A percentile compares a stretch with the other conserved stretches of the same genome.
phyloP scores from a whole-genome alignment of 2,888 invertebrate genomes.

The Xiphydria camelus region DNA sequence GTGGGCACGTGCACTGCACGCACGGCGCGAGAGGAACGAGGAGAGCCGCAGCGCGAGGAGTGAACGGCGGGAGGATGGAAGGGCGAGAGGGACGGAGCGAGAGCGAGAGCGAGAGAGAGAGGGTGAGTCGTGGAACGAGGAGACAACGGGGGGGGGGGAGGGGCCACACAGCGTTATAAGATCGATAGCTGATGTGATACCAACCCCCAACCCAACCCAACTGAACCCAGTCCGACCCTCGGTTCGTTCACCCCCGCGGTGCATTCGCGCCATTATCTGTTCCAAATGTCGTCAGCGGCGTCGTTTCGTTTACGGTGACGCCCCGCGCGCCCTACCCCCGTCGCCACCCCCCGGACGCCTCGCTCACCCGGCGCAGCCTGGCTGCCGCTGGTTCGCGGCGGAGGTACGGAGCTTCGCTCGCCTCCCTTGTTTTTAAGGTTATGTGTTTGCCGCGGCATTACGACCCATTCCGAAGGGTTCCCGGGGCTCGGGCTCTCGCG shows the following conservation, averaged over 20 bases:
- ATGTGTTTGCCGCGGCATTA: constrained; percentile 50
- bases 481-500: constrained; percentile 31
- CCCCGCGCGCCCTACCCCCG: constrained; percentile 22
- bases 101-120: constrained; percentile 26
- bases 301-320: constrained; percentile 55
- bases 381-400: constrained; percentile 21
- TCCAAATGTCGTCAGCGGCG: constrained; percentile 57
- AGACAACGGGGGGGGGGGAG: constrained; percentile 44
- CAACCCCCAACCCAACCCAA: constrained; percentile 46
- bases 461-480: constrained; percentile 44
- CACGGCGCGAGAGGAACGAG: constrained; percentile 12
- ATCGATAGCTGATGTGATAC: constrained; percentile 59
- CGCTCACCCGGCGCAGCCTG: constrained; percentile 19
- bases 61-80: neutral
- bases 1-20: constrained; percentile 20
- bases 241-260: constrained; percentile 58
- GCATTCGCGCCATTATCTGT: constrained; percentile 58
- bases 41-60: constrained; percentile 6
- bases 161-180: constrained; percentile 53
- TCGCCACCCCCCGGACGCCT: constrained; percentile 9
- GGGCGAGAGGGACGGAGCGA: constrained; percentile 16
- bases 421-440: constrained; percentile 51
- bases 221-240: constrained; percentile 50
- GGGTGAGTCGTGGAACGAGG: constrained; percentile 36
- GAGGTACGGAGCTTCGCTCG: no score